Base-by-base conservation (phyloP, 2,888 invertebrate species). In the Pseudanteris insignis region DNA sequence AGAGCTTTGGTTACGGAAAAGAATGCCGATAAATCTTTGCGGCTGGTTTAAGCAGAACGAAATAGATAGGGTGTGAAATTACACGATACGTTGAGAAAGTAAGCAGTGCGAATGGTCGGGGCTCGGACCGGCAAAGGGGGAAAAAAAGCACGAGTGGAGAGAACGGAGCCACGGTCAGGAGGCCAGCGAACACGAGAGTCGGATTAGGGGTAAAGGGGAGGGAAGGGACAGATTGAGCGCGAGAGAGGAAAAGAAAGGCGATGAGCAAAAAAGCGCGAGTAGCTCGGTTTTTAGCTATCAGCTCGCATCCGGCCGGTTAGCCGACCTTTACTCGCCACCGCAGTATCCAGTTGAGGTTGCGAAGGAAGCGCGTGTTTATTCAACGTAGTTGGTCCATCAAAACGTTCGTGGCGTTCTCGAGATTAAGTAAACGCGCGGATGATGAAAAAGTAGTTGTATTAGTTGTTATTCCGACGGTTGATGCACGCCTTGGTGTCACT, bases 251-350 rank as follows among this genome's bases (percentile, higher is more conserved):
- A 54, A 57, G 60, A 57, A 44, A 48, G 37, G 54, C 44, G 58
- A 36, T 38, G 48, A 57, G 38, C 43, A 54, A 70, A 68, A 68
- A 68, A 70, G 69, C 67, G 72, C 70, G 71, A 72, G 72, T 70
- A 68, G 64, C 64, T 65, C 47, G 67, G 69, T 75, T 3, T 75
- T 76, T 76, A 77, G 70, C 69, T 54, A 67, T 59, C 61, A 63
- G 72, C 74, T 77, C 74, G 74, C 74, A 78, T 78, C 78, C 77
- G 77, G 77, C 78, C 76, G 77, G 77, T 73, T 74, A 72, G 72
- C 71, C 70, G 72, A 74, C 70, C 68, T 70, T 68, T 60, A 55
- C 63, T 60, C 43, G 43, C 48, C 34, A 54, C 43, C 36, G 66
- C 36, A 57, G 54, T 61, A 63, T 46, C 65, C 71, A 67, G 67